Evolutionary conservation across 2,888 invertebrate species (phyloP), one percentile per base, ranked within the genome.

Genomic region (Tiliacea aurago): DNA sequence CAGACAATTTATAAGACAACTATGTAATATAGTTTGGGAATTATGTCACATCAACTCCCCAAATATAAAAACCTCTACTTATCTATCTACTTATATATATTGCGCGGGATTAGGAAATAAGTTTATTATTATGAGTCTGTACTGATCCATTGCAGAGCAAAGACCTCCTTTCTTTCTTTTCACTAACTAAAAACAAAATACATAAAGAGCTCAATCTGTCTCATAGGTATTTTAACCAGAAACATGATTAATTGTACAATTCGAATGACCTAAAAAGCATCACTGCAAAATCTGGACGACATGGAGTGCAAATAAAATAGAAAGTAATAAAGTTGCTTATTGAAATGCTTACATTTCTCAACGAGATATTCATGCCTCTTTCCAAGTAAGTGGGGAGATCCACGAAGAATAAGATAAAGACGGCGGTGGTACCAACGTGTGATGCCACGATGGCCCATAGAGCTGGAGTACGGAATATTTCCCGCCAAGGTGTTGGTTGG

Each of bases 361-460:
- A 95, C 47, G 98, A 95, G 80, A 97, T 97, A 33, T 96, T 90
- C 51, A 98, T 94, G 0, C 97, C 97, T 20, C 92, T 94, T 73
- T 97, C 97, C 90, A 98, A 95, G 84, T 98, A 98, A 0, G 97
- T 97, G 0, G 98, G 98, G 86, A 98, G 96, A 88, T 98, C 97
- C 0, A 97, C 97, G 10, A 98, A 95, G 65, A 98, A 95, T 10
- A 97, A 96, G 86, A 97, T 97, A 87, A 97, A 98, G 1, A 97
- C 97, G 94, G 97, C 97, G 18, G 97, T 97, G 76, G 96, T 96
- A 1, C 97, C 97, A 28, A 97, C 93, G 81, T 98, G 98, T 0
- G 97, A 96, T 0, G 97, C 91, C 49, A 93, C 56, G 1, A 97
- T 87, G 0, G 97, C 97, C 94, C 97, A 97, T 77, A 98, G 93